These are phyloP conservation scores for Hemiscyllium ocellatum DNA, from an alignment of 2,113 vertebrate genomes.

Conservation along the genomic window DNA sequence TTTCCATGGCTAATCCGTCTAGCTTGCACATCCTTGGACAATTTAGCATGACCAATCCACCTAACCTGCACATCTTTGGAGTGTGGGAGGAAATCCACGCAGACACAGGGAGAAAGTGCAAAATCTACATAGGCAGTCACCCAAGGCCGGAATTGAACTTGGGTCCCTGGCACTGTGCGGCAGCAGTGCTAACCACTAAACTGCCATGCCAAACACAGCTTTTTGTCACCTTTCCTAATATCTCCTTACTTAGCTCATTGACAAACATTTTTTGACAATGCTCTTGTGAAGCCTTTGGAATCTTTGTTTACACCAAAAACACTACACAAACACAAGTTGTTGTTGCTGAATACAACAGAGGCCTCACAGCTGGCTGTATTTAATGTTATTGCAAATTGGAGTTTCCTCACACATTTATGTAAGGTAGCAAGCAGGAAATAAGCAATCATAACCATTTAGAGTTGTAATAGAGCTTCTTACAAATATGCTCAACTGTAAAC, in stretches of 20 bases:
- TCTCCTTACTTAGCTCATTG: neutral
- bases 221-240: neutral
- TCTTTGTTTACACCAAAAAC: too few species aligned
- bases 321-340: neutral
- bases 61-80: too few species aligned
- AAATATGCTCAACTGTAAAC: neutral
- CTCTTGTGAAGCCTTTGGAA: neutral
- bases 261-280: neutral
- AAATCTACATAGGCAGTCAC: too few species aligned
- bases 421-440: neutral
- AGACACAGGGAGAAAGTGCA: too few species aligned
- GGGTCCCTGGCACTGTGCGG: too few species aligned
- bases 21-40: too few species aligned
- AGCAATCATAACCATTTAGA: neutral
- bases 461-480: neutral
- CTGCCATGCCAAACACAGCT: neutral
- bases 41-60: too few species aligned
- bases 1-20: too few species aligned
- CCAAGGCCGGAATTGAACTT: too few species aligned
- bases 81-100: too few species aligned
- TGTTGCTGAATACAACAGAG: neutral
- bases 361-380: neutral
- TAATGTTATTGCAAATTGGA: neutral
- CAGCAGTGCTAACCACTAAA: too few species aligned
- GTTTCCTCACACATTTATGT: neutral